Conservation (phyloP, 23 tunicate species). For the Phallusia fumigata region DNA sequence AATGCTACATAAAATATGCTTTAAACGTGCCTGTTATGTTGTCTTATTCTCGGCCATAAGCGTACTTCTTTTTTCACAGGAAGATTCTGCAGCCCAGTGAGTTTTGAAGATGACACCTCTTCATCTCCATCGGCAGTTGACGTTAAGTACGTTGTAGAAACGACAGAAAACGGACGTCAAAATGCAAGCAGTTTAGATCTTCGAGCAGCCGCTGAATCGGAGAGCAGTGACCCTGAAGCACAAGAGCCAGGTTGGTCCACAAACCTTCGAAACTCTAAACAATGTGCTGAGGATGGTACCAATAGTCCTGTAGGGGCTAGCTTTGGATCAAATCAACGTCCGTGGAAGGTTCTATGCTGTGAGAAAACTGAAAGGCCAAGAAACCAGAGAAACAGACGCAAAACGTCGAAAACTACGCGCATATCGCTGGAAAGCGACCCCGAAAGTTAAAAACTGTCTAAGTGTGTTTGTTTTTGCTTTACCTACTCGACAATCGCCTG, state of each 20-base stretch:
- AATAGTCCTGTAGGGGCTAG: no score
- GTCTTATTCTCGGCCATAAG: no score
- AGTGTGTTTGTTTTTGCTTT: neutral
- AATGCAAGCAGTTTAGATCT: neutral
- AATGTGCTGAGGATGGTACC: neutral
- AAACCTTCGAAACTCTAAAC: neutral
- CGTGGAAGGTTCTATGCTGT: neutral
- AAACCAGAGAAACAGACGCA: neutral
- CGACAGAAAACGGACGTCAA: neutral
- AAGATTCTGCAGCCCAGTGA: neutral
- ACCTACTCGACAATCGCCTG: neutral
- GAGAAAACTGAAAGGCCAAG: neutral
- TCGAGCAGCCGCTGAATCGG: neutral
- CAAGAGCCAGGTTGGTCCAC: neutral
- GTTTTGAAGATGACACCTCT: neutral
- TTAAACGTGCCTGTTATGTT: no score
- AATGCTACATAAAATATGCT: no score
- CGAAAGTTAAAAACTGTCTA: neutral
- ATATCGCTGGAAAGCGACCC: neutral
- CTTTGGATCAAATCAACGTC: no score
- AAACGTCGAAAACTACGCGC: conserved; percentile 5
- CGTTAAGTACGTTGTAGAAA: neutral
- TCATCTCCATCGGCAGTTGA: neutral
- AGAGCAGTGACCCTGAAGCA: neutral
- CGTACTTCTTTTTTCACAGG: neutral